A percentile compares a stretch with the other conserved stretches of the same genome.
Evolutionary conservation across 2,113 vertebrate species (phyloP).

Genomic region (Cavia aperea): DNA sequence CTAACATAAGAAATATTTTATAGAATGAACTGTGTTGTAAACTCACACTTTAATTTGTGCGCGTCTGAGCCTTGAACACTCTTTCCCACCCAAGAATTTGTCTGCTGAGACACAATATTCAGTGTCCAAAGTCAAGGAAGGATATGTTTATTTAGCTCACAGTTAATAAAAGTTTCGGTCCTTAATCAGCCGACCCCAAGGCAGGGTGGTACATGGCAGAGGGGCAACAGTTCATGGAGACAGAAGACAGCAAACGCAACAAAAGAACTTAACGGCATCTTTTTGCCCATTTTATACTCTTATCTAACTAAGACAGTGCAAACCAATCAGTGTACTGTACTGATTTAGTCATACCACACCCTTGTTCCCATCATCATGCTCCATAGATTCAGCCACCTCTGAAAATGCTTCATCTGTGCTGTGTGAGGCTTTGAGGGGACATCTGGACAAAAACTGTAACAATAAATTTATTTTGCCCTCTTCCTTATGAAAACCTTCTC

Average conservation of each 20-base stretch:
- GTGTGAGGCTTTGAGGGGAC: not conserved
- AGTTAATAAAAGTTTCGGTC: not conserved
- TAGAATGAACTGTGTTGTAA: not conserved
- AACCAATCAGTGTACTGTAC: not conserved
- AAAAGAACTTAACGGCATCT: not conserved
- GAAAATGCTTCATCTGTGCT: not conserved
- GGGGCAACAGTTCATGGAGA: not conserved
- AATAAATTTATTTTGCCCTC: not conserved
- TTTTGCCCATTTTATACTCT: not conserved
- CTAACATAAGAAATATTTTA: not conserved
- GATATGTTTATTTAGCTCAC: not conserved
- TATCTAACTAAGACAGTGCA: not conserved
- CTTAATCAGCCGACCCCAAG: not conserved
- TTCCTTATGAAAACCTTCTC: not conserved
- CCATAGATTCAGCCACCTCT: not conserved
- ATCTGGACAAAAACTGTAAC: not conserved
- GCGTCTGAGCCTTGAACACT: not conserved
- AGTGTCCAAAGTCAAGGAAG: not conserved
- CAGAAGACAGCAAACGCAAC: not conserved
- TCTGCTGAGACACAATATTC: not conserved
- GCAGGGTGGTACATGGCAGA: not conserved
- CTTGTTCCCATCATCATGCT: not conserved
- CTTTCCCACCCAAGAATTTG: not conserved
- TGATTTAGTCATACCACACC: not conserved
- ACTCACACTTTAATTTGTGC: not conserved